Percentiles rank a stretch among this genome's conserved stretches.
Conservation (phyloP, 2,888 invertebrate species). For the Drosophila nigritarsus region DNA sequence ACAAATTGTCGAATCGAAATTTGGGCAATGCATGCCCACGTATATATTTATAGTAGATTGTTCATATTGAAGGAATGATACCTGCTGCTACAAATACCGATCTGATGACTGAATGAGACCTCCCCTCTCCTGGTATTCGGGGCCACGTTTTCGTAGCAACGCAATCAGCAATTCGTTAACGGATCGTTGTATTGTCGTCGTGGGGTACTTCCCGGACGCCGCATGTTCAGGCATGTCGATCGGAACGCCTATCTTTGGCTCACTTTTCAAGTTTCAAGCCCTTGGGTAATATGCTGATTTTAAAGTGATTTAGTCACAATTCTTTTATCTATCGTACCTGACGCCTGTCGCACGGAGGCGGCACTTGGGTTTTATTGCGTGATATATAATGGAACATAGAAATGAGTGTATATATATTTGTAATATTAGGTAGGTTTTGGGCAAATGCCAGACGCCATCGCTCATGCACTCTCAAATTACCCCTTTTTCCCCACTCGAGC, state of each 20-base stretch:
- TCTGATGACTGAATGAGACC: conserved; percentile 52
- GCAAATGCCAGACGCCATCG: conserved; percentile 31
- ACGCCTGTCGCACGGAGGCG: conserved; percentile 9
- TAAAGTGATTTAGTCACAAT: conserved; percentile 64
- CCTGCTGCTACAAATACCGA: conserved; percentile 59
- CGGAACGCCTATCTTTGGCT: conserved; percentile 54
- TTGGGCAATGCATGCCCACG: conserved; percentile 13
- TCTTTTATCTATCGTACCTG: conserved; percentile 41
- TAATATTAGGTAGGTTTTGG: conserved; percentile 5
- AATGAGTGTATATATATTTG: not conserved
- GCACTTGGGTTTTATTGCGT: conserved; percentile 2
- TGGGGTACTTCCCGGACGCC: conserved; percentile 56
- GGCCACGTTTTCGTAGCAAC: conserved; percentile 4
- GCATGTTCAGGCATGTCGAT: conserved; percentile 21
- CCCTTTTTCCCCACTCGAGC: conserved; percentile 6
- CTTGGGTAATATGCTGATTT: conserved; percentile 63
- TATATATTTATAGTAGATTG: conserved; percentile 48
- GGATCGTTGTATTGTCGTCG: conserved; percentile 17
- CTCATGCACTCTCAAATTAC: conserved; percentile 5
- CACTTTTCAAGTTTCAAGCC: conserved; percentile 32
- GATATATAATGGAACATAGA: conserved; percentile 6
- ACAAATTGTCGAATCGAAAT: conserved; percentile 33
- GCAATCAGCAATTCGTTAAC: conserved; percentile 51
- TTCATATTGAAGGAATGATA: conserved; percentile 40
- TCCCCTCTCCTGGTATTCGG: not conserved